phyloP scores from a whole-genome alignment of 2,797 vertebrate species.

The Enteromius unitaeniatus region DNA sequence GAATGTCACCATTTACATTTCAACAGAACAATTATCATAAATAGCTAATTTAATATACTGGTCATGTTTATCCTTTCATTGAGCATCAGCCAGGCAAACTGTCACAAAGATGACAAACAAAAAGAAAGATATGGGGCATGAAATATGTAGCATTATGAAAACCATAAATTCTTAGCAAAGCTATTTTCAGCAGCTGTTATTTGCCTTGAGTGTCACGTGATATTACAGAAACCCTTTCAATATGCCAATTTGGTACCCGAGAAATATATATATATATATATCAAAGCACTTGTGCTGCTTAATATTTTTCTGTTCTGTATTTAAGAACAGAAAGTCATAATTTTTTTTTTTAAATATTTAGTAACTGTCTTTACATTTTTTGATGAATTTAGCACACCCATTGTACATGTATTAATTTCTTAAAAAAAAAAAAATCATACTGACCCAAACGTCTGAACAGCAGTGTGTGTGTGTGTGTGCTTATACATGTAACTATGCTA shows the following conservation, averaged over 20 bases:
- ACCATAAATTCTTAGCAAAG: background rate
- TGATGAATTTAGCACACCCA: background rate
- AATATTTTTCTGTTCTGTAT: too few species aligned
- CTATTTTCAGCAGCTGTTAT: background rate
- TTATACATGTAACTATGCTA: background rate
- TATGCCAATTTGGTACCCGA: background rate
- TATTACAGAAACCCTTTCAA: background rate
- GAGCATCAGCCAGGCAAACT: background rate
- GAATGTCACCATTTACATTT: slow-evolving; percentile 26
- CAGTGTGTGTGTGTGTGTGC: too few species aligned
- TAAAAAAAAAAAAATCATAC: background rate
- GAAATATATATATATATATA: background rate
- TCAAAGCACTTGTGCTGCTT: background rate
- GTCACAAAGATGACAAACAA: background rate
- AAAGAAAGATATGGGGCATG: background rate
- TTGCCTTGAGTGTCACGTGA: background rate
- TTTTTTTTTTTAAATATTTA: too few species aligned
- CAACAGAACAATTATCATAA: slow-evolving; percentile 59
- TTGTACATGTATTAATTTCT: background rate
- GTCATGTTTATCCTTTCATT: background rate
- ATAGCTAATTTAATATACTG: slow-evolving; percentile 54
- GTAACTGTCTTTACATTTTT: background rate
- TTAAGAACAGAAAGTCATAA: background rate
- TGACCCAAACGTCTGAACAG: too few species aligned
- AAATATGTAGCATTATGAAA: background rate